These are phyloP conservation scores for Zoanthus sansibaricus DNA, from an alignment of 92 coral and sea anemone species.

Conservation along the genomic window DNA sequence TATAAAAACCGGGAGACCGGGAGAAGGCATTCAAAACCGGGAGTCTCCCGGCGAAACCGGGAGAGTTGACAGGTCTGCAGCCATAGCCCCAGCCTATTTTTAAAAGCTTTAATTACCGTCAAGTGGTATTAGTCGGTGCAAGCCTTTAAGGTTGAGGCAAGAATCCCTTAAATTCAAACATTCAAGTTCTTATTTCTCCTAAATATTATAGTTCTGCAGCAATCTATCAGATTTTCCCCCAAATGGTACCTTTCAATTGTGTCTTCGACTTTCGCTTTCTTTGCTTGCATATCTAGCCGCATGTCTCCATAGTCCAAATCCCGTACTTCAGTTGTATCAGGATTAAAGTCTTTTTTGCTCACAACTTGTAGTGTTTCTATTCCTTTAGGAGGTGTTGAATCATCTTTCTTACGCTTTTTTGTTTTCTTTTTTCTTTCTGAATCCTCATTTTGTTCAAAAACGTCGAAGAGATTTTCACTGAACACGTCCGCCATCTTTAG, in stretches of 20 bases:
- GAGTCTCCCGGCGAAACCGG: no score
- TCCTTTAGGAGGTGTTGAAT: conserved; percentile 58
- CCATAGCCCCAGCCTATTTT: no score
- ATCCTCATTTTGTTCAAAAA: conserved; percentile 79
- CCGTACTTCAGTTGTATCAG: conserved; percentile 62
- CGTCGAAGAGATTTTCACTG: conserved; percentile 87
- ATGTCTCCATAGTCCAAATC: conserved; percentile 30
- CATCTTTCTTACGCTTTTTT: conserved; percentile 56
- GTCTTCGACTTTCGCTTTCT: conserved; percentile 81
- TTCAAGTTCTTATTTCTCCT: no score
- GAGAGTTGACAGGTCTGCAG: no score
- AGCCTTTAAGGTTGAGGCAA: no score
- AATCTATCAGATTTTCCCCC: neutral
- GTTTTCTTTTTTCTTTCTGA: conserved; percentile 51
- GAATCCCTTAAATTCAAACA: no score
- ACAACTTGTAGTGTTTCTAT: conserved; percentile 39
- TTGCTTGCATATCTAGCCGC: conserved; percentile 33
- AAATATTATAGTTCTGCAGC: neutral
- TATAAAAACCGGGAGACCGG: no score
- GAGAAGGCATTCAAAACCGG: no score
- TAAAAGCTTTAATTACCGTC: neutral
- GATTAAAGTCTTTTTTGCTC: conserved; percentile 73
- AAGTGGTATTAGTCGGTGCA: neutral
- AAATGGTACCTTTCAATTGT: conserved; percentile 66
- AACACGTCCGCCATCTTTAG: conserved; percentile 91